These are phyloP conservation scores for Tadarida brasiliensis DNA, from an alignment of 2,797 vertebrate genomes.

Conservation along the genomic window DNA sequence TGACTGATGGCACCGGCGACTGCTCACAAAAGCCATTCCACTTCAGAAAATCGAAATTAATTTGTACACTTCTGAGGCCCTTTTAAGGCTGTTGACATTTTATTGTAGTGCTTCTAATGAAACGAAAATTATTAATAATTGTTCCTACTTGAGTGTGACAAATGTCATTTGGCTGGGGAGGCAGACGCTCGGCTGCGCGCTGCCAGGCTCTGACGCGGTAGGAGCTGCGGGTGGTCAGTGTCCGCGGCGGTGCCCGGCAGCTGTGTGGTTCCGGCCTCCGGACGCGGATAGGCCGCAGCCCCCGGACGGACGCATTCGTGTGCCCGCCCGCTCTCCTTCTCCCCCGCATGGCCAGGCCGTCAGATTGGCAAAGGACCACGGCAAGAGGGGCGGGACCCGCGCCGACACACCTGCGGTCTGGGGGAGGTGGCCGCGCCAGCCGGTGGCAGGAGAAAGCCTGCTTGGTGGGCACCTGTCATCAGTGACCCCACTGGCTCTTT, in stretches of 20 bases:
- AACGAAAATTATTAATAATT: constrained; percentile 91
- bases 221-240: constrained; percentile 65
- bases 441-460: accelerated
- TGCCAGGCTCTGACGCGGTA: constrained; percentile 58
- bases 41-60: constrained; percentile 92
- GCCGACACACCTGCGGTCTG: accelerated
- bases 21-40: too few species aligned
- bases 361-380: not conserved
- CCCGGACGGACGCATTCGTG: accelerated
- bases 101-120: constrained; percentile 90
- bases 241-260: constrained; percentile 17
- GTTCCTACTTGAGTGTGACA: constrained; percentile 89
- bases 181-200: constrained; percentile 74
- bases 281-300: not conserved
- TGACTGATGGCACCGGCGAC: constrained; percentile 91
- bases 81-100: constrained; percentile 92
- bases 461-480: accelerated
- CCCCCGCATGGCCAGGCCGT: not conserved
- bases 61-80: constrained; percentile 88
- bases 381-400: accelerated
- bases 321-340: not conserved
- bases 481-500: accelerated
- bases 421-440: not conserved
- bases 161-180: constrained; percentile 88
- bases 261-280: not conserved